Conservation (phyloP, 2,113 vertebrate genomes). For the Channa argus region DNA sequence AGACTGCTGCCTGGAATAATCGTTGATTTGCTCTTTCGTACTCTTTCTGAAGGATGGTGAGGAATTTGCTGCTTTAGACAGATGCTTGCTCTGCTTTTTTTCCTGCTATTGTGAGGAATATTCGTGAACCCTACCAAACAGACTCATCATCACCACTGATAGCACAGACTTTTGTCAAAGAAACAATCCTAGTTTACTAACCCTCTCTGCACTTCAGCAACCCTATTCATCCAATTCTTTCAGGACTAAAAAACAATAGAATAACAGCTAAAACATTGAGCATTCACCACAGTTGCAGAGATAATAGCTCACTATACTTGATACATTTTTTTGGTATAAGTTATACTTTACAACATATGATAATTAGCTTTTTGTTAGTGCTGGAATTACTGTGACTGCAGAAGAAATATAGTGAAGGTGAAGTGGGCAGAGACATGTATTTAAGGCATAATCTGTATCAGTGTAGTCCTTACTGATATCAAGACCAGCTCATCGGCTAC, state of each 20-base stretch:
- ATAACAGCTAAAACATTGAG: conserved; percentile 12
- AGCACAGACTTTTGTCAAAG: conserved; percentile 2
- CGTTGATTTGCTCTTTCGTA: conserved; percentile 36
- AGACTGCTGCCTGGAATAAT: conserved; percentile 21
- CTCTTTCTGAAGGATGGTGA: background rate
- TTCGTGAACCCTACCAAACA: background rate
- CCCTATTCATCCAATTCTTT: background rate
- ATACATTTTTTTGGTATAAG: conserved; percentile 43
- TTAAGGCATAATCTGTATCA: background rate
- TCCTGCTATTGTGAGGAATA: background rate
- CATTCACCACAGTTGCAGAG: conserved; percentile 31
- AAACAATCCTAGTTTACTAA: background rate
- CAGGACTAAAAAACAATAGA: background rate
- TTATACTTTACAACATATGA: conserved; percentile 52
- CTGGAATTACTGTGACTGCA: conserved; percentile 1
- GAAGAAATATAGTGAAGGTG: conserved; percentile 8
- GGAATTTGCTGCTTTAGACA: background rate
- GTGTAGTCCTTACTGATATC: background rate
- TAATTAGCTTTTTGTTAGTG: conserved; percentile 23
- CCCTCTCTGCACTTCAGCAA: background rate
- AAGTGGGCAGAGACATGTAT: background rate
- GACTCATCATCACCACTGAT: background rate
- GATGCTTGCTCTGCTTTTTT: background rate
- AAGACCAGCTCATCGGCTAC: background rate
- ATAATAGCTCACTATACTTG: conserved; percentile 39